A percentile compares a stretch with the other conserved stretches of the same genome.
These are phyloP conservation scores for Caenorhabditis sulstoni DNA, from an alignment of 2,888 invertebrate genomes.

Conservation along the genomic window DNA sequence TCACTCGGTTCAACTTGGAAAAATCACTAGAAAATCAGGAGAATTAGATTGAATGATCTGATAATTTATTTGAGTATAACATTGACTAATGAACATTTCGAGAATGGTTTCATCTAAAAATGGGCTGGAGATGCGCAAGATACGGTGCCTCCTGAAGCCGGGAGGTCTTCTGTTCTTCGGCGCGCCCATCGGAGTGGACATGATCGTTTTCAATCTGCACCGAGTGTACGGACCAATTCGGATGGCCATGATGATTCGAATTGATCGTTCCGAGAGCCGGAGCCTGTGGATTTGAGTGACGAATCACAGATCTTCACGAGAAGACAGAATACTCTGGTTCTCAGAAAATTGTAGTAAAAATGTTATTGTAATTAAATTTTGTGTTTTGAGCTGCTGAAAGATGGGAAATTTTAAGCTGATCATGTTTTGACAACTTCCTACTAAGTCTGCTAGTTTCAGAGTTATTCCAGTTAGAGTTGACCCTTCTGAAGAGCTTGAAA, in stretches of 20 bases:
- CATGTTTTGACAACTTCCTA: no score
- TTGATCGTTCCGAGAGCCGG: neutral
- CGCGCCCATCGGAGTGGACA: neutral
- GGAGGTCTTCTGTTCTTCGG: conserved; percentile 23
- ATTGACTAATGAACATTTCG: no score
- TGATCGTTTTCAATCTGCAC: neutral
- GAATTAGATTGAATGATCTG: no score
- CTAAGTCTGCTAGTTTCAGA: no score
- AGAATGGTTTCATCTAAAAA: no score
- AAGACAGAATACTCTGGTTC: neutral
- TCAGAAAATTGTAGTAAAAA: neutral
- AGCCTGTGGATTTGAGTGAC: neutral
- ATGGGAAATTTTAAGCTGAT: no score
- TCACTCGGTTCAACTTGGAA: no score
- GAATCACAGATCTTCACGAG: neutral
- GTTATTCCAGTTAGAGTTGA: no score
- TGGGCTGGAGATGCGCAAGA: conserved; percentile 56
- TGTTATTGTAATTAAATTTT: no score
- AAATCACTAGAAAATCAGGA: no score
- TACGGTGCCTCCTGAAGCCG: conserved; percentile 53
- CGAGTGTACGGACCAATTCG: neutral
- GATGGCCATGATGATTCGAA: neutral
- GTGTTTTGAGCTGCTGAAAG: no score
- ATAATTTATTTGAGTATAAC: no score
- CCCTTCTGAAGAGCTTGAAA: neutral